A percentile compares a stretch with the other conserved stretches of the same genome.
These are phyloP conservation scores for Thalassarche chlororhynchos DNA, from an alignment of 2,113 vertebrate genomes.

Conservation along the genomic window DNA sequence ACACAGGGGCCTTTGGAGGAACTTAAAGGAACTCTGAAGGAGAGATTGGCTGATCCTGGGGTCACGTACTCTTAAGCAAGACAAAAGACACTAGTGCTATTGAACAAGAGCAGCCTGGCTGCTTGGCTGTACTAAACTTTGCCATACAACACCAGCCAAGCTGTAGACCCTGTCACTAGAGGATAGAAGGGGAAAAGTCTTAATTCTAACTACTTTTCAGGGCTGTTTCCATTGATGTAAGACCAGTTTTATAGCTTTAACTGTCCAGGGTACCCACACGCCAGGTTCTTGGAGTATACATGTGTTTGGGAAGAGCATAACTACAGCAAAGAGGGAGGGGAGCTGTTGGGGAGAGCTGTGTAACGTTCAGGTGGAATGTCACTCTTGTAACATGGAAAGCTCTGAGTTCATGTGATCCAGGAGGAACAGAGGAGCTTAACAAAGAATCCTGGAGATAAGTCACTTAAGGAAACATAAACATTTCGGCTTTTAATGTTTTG, in stretches of 20 bases:
- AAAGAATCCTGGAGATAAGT: conserved; percentile 40
- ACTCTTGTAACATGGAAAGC: not conserved
- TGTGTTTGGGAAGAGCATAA: not conserved
- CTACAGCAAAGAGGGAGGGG: not conserved
- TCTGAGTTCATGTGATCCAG: not conserved
- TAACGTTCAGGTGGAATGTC: not conserved
- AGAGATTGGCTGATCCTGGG: not conserved
- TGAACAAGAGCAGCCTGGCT: not conserved
- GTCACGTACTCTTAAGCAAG: not conserved
- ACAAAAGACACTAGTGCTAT: not conserved
- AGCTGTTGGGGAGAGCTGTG: not conserved
- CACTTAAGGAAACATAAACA: conserved; percentile 24
- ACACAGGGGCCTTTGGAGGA: not conserved
- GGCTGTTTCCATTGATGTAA: not conserved
- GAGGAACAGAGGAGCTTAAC: not conserved
- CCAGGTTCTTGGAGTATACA: not conserved
- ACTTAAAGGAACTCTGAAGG: not conserved
- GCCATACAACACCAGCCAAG: not conserved
- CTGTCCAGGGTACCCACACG: not conserved
- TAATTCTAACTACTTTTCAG: not conserved
- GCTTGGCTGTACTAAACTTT: not conserved
- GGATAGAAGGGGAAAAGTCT: not conserved
- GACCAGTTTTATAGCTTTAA: not conserved
- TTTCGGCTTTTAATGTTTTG: conserved; percentile 20
- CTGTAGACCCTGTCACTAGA: not conserved